Percentiles rank a stretch among this genome's conserved stretches.
These are phyloP conservation scores for Notocelia uddmanniana DNA, from an alignment of 2,888 invertebrate species.

Conservation along the genomic window DNA sequence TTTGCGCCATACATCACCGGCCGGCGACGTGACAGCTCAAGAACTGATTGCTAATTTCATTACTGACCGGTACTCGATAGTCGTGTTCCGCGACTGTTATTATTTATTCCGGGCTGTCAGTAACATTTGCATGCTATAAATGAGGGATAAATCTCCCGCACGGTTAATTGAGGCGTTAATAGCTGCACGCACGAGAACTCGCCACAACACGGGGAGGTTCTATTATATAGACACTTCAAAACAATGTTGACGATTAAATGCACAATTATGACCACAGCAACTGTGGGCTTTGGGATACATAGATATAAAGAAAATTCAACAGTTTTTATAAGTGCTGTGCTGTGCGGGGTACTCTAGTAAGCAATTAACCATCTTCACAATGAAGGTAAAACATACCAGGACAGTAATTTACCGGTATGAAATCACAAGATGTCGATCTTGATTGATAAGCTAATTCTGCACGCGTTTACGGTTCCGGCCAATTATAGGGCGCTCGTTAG, in stretches of 20 bases:
- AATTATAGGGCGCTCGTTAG: constrained; percentile 19
- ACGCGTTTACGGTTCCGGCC: constrained; percentile 34
- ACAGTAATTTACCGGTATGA: constrained; percentile 20
- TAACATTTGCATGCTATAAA: constrained; percentile 57
- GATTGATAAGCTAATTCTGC: constrained; percentile 15
- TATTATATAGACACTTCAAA: not conserved
- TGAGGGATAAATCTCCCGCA: constrained; percentile 48
- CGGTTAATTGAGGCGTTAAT: constrained; percentile 63
- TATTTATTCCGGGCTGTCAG: constrained; percentile 42
- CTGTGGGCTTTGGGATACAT: not conserved
- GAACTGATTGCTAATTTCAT: constrained; percentile 46
- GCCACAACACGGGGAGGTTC: not conserved
- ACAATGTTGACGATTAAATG: not conserved
- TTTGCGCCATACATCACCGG: constrained; percentile 42
- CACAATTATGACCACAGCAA: not conserved
- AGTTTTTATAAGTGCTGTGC: not conserved
- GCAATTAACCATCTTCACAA: not conserved
- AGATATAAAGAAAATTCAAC: too few relatives aligned
- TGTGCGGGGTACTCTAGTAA: not conserved
- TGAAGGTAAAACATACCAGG: not conserved
- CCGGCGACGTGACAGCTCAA: constrained; percentile 34
- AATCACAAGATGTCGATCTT: constrained; percentile 25
- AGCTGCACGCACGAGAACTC: constrained; percentile 53
- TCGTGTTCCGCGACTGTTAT: constrained; percentile 35
- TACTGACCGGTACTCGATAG: constrained; percentile 31